A percentile compares a stretch with the other conserved stretches of the same genome.
Evolutionary conservation across 1,140 invertebrate species (phyloP).

Genomic region (Nixonia krombeini): DNA sequence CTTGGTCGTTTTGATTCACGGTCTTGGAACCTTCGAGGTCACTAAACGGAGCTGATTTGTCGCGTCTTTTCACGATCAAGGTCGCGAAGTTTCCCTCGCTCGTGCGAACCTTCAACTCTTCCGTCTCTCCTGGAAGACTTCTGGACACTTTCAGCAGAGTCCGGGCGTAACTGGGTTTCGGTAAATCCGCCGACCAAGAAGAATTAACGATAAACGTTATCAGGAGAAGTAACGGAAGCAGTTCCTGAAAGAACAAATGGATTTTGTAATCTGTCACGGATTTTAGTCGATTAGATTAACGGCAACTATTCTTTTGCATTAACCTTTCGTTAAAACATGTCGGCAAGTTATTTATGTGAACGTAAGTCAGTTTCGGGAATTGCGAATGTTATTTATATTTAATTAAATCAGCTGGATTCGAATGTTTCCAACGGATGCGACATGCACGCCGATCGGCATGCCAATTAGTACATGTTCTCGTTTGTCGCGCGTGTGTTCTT

Average conservation of each 20-base stretch:
- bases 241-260: slow-evolving; percentile 45
- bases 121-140: slow-evolving; percentile 81
- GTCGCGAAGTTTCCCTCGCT: slow-evolving; percentile 82
- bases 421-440: too few species aligned
- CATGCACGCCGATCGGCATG: too few species aligned
- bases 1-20: not conserved
- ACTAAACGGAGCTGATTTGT: slow-evolving; percentile 50
- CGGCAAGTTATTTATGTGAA: too few species aligned
- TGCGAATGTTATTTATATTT: too few species aligned
- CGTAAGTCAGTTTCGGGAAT: too few species aligned
- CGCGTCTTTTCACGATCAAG: slow-evolving; percentile 82
- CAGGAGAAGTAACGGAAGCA: slow-evolving; percentile 21
- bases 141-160: slow-evolving; percentile 84
- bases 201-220: slow-evolving; percentile 13
- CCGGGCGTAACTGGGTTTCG: slow-evolving; percentile 74
- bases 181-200: slow-evolving; percentile 44
- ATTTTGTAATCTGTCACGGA: too few species aligned
- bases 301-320: too few species aligned
- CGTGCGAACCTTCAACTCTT: slow-evolving; percentile 82
- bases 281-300: too few species aligned
- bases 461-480: too few species aligned
- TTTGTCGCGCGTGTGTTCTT: too few species aligned
- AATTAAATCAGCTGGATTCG: too few species aligned
- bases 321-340: too few species aligned
- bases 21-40: not conserved